phyloP scores from a whole-genome alignment of 2,888 invertebrate genomes.

The Camponotus fellah region DNA sequence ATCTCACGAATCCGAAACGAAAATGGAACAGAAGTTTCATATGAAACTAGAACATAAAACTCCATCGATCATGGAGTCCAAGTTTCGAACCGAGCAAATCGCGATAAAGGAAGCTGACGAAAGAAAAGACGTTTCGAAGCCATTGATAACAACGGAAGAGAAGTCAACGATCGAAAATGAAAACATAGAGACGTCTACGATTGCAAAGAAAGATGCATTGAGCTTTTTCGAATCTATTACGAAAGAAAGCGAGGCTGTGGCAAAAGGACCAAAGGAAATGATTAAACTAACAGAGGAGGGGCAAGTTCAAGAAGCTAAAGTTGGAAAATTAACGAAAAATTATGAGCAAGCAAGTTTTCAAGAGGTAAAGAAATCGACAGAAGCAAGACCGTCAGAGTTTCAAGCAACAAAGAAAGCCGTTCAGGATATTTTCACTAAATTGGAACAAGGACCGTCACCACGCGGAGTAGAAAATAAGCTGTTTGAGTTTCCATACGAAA shows the following conservation, averaged over 20 bases:
- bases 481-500: conserved; percentile 84
- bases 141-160: conserved; percentile 71
- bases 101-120: conserved; percentile 69
- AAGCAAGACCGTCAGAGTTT: conserved; percentile 71
- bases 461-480: conserved; percentile 82
- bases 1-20: conserved; percentile 83
- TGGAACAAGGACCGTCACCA: conserved; percentile 78
- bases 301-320: conserved; percentile 81
- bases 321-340: conserved; percentile 83
- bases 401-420: conserved; percentile 80
- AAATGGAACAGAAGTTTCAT: conserved; percentile 84
- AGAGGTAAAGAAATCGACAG: conserved; percentile 78
- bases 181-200: conserved; percentile 88
- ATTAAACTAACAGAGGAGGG: conserved; percentile 82
- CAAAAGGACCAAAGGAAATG: conserved; percentile 85
- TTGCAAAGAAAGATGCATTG: conserved; percentile 89
- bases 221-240: conserved; percentile 90
- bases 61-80: conserved; percentile 78
- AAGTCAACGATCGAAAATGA: conserved; percentile 79
- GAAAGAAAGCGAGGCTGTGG: conserved; percentile 84
- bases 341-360: conserved; percentile 84
- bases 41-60: conserved; percentile 85
- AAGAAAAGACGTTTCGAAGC: conserved; percentile 60
- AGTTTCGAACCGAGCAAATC: conserved; percentile 59
- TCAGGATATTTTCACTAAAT: conserved; percentile 82